phyloP scores from a whole-genome alignment of 2,113 vertebrate genomes.

The Phoenicopterus ruber region DNA sequence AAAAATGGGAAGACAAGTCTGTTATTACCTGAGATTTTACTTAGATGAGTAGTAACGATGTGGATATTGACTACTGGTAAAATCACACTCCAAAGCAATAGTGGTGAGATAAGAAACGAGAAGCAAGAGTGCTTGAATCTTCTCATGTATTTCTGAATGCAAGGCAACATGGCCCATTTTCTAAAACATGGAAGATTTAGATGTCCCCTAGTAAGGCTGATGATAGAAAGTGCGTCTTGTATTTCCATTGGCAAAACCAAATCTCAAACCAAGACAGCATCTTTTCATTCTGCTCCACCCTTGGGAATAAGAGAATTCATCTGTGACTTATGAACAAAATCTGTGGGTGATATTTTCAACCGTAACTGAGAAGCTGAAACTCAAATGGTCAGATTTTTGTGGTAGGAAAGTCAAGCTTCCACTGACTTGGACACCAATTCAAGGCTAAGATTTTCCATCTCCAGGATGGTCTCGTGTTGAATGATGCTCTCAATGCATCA shows the following conservation, averaged over 20 bases:
- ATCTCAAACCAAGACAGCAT: background rate
- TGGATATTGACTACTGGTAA: background rate
- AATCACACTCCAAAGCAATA: background rate
- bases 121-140: background rate
- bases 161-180: background rate
- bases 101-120: background rate
- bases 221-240: background rate
- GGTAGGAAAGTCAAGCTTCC: constrained; percentile 31
- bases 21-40: background rate
- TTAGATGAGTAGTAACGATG: background rate
- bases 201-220: background rate
- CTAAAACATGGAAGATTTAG: background rate
- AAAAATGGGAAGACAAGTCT: background rate
- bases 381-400: background rate
- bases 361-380: background rate
- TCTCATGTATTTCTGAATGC: background rate
- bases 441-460: constrained; percentile 53
- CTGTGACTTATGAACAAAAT: background rate
- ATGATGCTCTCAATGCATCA: background rate
- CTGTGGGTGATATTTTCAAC: background rate
- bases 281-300: background rate
- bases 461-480: constrained; percentile 25
- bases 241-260: background rate
- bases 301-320: background rate
- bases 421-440: constrained; percentile 4